Conservation (phyloP, 2,888 invertebrate genomes). For the Acanthosepion esculentum region DNA sequence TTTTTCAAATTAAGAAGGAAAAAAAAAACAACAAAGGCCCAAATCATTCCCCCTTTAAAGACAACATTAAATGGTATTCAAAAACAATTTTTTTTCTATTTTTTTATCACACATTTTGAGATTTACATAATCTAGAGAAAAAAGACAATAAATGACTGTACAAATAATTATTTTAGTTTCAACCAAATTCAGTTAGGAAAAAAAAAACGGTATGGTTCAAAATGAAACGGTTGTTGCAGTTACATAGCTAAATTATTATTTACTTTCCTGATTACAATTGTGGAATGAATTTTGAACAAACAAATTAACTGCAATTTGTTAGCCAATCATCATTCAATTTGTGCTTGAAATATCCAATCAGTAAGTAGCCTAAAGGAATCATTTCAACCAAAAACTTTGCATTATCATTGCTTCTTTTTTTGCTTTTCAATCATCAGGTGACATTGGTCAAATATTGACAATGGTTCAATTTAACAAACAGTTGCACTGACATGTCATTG, state of each 20-base stretch:
- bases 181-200: neutral
- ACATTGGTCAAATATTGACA: neutral
- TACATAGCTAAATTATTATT: neutral
- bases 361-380: neutral
- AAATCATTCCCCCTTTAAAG: no score
- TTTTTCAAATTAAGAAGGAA: neutral
- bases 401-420: neutral
- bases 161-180: neutral
- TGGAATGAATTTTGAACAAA: neutral
- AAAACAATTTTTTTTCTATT: neutral
- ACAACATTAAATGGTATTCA: neutral
- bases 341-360: neutral
- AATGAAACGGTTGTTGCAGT: neutral
- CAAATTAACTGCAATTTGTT: neutral
- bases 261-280: neutral
- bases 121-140: neutral
- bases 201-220: neutral
- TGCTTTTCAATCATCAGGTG: neutral
- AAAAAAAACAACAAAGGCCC: no score
- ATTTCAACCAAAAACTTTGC: neutral
- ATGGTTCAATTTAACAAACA: neutral
- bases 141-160: neutral
- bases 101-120: neutral
- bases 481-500: neutral
- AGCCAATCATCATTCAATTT: neutral